These are phyloP conservation scores for Parazoanthus swiftii DNA, from an alignment of 92 coral and sea anemone species.

Conservation along the genomic window DNA sequence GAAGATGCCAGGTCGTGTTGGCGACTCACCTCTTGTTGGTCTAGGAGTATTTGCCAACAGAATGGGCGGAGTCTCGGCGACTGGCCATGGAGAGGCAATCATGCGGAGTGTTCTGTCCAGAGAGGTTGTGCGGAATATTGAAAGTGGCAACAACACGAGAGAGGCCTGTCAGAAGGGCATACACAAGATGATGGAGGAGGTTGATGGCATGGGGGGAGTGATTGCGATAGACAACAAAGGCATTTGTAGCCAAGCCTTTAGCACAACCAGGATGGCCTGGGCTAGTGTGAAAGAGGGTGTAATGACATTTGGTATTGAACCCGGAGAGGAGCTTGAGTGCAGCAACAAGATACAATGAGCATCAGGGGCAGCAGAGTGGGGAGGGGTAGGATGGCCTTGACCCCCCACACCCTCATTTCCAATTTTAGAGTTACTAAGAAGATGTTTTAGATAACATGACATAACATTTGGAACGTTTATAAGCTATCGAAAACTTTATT, in stretches of 20 bases:
- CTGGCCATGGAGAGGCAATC: conserved; percentile 92
- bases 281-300: conserved; percentile 71
- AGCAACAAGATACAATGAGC: conserved; percentile 9
- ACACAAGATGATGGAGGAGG: conserved; percentile 55
- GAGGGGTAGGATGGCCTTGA: too few species aligned
- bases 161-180: conserved; percentile 67
- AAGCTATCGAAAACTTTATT: too few species aligned
- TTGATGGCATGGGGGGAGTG: conserved; percentile 78
- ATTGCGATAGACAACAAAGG: conserved; percentile 79
- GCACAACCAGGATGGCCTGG: conserved; percentile 78
- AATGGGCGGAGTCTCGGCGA: conserved; percentile 74
- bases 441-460: too few species aligned
- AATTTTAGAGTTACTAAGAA: too few species aligned
- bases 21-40: conserved; percentile 89
- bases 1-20: conserved; percentile 86
- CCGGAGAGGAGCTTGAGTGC: conserved; percentile 48
- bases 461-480: too few species aligned
- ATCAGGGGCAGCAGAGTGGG: not conserved
- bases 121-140: conserved; percentile 73
- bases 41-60: conserved; percentile 87
- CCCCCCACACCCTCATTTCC: not conserved
- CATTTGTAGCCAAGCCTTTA: conserved; percentile 68
- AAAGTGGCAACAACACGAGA: conserved; percentile 55
- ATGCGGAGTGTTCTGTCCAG: conserved; percentile 82
- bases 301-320: conserved; percentile 67